Percentiles rank a stretch among this genome's conserved stretches.
phyloP scores from a whole-genome alignment of 2,888 invertebrate genomes.

The Drosophila mettleri region DNA sequence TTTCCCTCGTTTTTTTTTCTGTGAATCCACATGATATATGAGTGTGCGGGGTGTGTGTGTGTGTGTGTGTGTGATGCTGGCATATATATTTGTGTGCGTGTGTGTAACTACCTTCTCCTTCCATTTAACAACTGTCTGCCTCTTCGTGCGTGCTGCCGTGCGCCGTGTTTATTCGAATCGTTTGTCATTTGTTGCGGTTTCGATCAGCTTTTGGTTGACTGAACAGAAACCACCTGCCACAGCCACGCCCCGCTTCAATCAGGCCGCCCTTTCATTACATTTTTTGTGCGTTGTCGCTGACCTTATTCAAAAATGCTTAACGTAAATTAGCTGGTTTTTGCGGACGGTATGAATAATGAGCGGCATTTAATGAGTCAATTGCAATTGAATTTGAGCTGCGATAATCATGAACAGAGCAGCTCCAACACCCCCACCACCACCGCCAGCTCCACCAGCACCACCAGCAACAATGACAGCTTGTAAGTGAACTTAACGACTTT shows the following conservation, averaged over 20 bases:
- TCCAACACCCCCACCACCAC: no score
- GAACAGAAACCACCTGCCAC: slow-evolving; percentile 28
- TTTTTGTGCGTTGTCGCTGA: slow-evolving; percentile 39
- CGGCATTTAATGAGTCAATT: slow-evolving; percentile 72
- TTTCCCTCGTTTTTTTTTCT: slow-evolving; percentile 57
- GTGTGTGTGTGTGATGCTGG: slow-evolving; percentile 7
- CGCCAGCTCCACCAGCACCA: neutral
- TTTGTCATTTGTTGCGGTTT: slow-evolving; percentile 80
- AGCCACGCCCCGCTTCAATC: neutral
- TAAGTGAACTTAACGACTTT: slow-evolving; percentile 32
- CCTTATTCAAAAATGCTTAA: slow-evolving; percentile 78
- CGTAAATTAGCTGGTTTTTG: slow-evolving; percentile 77
- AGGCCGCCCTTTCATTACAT: slow-evolving; percentile 2
- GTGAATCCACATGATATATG: slow-evolving; percentile 25
- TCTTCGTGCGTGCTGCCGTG: slow-evolving; percentile 13
- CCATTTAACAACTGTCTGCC: neutral
- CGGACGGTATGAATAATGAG: slow-evolving; percentile 74
- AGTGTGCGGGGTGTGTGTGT: neutral
- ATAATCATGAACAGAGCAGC: slow-evolving; percentile 32
- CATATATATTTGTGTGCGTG: slow-evolving; percentile 5
- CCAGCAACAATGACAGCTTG: slow-evolving; percentile 42
- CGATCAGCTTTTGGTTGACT: slow-evolving; percentile 67
- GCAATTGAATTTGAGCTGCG: slow-evolving; percentile 65
- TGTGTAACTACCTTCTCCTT: neutral
- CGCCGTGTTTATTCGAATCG: slow-evolving; percentile 64